A percentile compares a stretch with the other conserved stretches of the same genome.
Conservation (phyloP, 2,113 vertebrate genomes). For the Ammodytes marinus region DNA sequence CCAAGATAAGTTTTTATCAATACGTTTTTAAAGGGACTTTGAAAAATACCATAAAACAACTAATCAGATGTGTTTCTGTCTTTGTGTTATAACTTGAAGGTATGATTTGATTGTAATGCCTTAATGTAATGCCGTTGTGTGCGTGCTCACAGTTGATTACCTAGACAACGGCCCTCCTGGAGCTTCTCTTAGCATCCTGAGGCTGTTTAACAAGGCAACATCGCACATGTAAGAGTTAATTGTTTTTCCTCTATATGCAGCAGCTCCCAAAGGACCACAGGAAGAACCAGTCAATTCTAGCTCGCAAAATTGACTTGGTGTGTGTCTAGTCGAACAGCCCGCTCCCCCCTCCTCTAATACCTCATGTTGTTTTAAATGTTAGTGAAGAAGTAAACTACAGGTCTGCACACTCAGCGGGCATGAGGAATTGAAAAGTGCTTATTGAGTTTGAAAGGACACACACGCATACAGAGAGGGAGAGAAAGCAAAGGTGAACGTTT, state of each 20-base stretch:
- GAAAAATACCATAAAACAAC: no score
- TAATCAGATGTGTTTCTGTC: no score
- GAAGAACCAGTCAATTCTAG: constrained; percentile 47
- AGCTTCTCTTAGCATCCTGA: constrained; percentile 4
- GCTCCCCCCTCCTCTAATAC: constrained; percentile 2
- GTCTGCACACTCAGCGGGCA: constrained; percentile 2
- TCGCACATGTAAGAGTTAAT: constrained; percentile 45
- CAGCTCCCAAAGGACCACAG: constrained; percentile 37
- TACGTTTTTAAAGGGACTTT: no score
- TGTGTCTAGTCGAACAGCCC: constrained; percentile 32
- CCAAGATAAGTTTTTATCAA: no score
- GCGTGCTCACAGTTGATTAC: constrained; percentile 11
- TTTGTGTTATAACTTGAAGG: no score
- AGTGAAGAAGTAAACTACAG: constrained; percentile 28
- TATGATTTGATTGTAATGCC: neutral
- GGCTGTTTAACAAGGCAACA: constrained; percentile 30
- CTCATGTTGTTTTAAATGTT: constrained; percentile 44
- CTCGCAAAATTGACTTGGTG: constrained; percentile 34
- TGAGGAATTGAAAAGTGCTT: constrained; percentile 18
- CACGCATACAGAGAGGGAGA: neutral
- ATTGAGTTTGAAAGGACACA: constrained; percentile 43
- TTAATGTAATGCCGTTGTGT: neutral
- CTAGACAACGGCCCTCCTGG: constrained; percentile 15
- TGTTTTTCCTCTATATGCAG: constrained; percentile 54
- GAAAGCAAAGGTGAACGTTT: constrained; percentile 26